Evolutionary conservation across 2,113 vertebrate species (phyloP), one percentile per base, ranked within the genome.

Genomic region (Galemys pyrenaicus): DNA sequence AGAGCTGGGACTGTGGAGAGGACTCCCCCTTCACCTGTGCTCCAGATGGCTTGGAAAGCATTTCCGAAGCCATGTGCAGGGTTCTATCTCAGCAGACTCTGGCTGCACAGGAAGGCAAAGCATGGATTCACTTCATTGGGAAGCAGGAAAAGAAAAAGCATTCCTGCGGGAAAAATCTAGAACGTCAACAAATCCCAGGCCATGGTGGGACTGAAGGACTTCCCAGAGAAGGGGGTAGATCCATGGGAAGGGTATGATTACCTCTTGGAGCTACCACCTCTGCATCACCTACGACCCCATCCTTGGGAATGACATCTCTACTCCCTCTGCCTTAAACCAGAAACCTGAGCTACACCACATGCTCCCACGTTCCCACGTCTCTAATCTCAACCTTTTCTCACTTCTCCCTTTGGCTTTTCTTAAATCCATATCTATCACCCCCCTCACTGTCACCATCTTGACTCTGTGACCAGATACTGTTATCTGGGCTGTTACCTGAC

Each of bases 11-110:
- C 70, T 5, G 2, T 8, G n/a, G 37, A 0, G 2, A 39, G 8
- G 37, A 8, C 20, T 71, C 37, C 56, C 41, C 64, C 41, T 16
- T 68, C 88, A 68, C 93, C 74, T 77, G 94, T 71, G 82, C 41
- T 88, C 77, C 95, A 96, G 92, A 95, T 95, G 96, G 85, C 62
- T 73, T 24, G 58, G 54, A 74, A 62, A 54, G 44, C 49, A 24
- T 35, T 49, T 37, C 28, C 10, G 58, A 95, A 88, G 78, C 30
- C 68, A 39, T 86, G 37, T 41, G 4, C 32, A 39, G 15, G 2
- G 70, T 51, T 62, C 41, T 54, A 88, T 60, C 30, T 73, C 54
- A 85, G 73, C 6, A 92, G 67, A 28, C 46, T 49, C 56, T 62
- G 73, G 65, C 44, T 0, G 0, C 17, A 51, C 12, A 46, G 35